phyloP scores from a whole-genome alignment of 30 jellyfish, hydroid and myxozoan species.

The Nemopilema nomurai region DNA sequence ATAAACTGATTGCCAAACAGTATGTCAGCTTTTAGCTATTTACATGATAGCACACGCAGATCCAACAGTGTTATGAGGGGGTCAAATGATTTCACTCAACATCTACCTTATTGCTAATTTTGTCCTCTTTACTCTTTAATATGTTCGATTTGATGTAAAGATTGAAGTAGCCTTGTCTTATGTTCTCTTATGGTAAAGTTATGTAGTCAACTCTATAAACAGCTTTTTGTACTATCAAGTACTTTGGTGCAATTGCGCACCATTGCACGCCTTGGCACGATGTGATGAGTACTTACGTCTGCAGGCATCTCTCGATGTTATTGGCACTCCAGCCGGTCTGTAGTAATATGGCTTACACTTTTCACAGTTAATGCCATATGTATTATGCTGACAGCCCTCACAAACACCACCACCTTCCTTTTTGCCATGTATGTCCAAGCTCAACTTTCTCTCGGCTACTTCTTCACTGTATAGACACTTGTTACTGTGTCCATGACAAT shows the following conservation, averaged over 20 bases:
- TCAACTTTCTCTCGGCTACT: conserved; percentile 75
- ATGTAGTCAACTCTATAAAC: no score
- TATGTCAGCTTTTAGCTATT: no score
- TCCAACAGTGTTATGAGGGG: no score
- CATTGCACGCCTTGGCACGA: not conserved
- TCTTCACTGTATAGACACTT: conserved; percentile 79
- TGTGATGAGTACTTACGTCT: conserved; percentile 58
- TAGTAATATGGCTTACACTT: conserved; percentile 79
- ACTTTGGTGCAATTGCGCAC: not conserved
- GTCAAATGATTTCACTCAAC: no score
- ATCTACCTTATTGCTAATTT: no score
- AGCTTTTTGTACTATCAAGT: no score
- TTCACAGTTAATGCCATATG: conserved; percentile 90
- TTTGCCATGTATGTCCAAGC: conserved; percentile 78
- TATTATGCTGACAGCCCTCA: conserved; percentile 78
- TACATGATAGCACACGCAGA: no score
- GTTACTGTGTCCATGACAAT: conserved; percentile 89
- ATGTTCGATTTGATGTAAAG: no score
- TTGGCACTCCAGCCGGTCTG: conserved; percentile 81
- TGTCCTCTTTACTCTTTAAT: no score
- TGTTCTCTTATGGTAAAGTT: no score
- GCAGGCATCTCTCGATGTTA: conserved; percentile 79
- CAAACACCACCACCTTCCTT: conserved; percentile 95
- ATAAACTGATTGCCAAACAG: no score
- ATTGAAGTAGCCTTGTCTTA: no score